Conservation (phyloP, 2,797 vertebrate genomes). For the Neoniphon sammara region DNA sequence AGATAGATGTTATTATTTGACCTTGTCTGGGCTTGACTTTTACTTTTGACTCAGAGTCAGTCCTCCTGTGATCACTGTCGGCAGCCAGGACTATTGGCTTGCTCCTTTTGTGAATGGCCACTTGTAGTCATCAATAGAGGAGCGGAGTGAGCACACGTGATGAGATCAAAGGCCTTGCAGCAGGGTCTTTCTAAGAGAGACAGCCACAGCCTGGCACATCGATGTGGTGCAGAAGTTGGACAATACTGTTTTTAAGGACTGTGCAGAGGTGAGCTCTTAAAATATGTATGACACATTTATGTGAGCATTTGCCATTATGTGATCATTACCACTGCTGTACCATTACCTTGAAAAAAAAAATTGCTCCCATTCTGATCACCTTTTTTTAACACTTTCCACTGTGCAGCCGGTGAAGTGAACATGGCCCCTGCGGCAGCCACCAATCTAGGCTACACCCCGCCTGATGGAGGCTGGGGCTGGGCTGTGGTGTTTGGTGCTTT, state of each 20-base stretch:
- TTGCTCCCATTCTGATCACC: constrained; percentile 32
- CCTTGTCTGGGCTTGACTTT: constrained; percentile 1
- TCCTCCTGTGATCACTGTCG: not conserved
- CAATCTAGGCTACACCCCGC: constrained; percentile 77
- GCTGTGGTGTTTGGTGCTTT: constrained; percentile 81
- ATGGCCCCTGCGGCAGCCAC: constrained; percentile 76
- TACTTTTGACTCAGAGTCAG: not conserved
- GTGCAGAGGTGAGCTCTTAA: constrained; percentile 53
- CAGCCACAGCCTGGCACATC: constrained; percentile 28
- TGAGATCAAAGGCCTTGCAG: constrained; percentile 68
- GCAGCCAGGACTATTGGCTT: constrained; percentile 10
- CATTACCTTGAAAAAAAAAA: constrained; percentile 30
- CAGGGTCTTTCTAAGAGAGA: constrained; percentile 35
- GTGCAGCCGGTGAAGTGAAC: constrained; percentile 52
- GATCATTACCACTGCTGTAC: not conserved
- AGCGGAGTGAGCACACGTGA: constrained; percentile 53
- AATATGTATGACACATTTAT: not conserved
- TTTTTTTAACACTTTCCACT: constrained; percentile 38
- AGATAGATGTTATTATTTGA: not conserved
- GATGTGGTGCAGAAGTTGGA: constrained; percentile 23
- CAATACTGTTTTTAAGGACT: constrained; percentile 26
- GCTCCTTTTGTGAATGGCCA: constrained; percentile 10
- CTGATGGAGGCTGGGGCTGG: constrained; percentile 87
- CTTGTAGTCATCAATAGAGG: not conserved
- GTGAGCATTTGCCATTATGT: not conserved